Evolutionary conservation across 2,888 invertebrate genomes (phyloP).

Genomic region (Tridacna gigas): DNA sequence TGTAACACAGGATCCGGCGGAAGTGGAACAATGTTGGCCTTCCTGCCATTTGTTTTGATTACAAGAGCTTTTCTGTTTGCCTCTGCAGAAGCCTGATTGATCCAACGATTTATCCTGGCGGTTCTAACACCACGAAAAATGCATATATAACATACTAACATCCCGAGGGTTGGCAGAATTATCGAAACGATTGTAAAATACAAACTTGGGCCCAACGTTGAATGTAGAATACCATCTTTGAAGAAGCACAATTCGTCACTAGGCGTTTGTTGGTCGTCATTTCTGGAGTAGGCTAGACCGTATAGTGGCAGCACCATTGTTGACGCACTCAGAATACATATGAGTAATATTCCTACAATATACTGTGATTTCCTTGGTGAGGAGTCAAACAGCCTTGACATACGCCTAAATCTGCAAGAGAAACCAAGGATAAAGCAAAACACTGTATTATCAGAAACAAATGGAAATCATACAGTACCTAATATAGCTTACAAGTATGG

Average conservation of each 20-base stretch:
- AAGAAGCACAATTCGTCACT: constrained; percentile 5
- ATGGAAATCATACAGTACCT: too few relatives aligned
- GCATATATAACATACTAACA: constrained; percentile 2
- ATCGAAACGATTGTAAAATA: neutral
- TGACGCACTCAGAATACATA: constrained; percentile 5
- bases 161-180: neutral
- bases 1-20: neutral
- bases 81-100: constrained; percentile 13
- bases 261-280: neutral
- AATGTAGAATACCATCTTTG: constrained; percentile 9
- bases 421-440: neutral
- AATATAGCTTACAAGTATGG: too few relatives aligned
- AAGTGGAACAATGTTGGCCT: constrained; percentile 12
- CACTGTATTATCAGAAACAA: too few relatives aligned
- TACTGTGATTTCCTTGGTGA: constrained; percentile 10
- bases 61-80: constrained; percentile 1
- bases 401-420: constrained; percentile 11
- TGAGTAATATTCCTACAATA: neutral
- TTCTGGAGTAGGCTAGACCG: neutral
- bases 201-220: neutral
- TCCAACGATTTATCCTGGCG: constrained; percentile 18
- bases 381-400: neutral
- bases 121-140: neutral
- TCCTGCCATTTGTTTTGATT: neutral
- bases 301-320: constrained; percentile 6